These are phyloP conservation scores for Alsophila aescularia DNA, from an alignment of 2,888 invertebrate species.

Conservation along the genomic window DNA sequence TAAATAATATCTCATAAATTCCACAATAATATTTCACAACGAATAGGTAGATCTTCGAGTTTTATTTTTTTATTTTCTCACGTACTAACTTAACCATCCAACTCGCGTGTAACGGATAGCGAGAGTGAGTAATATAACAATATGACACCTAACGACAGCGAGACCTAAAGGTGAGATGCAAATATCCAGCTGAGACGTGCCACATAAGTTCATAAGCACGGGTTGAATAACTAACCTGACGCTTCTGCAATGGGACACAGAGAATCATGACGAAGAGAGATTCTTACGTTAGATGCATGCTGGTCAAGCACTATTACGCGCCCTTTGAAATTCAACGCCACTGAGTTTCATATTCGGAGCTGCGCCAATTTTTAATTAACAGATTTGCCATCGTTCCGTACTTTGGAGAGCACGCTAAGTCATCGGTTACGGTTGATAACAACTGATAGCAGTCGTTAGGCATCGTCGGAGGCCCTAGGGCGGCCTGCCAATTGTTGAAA, in stretches of 20 bases:
- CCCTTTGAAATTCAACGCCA: no score
- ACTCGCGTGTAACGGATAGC: constrained; percentile 33
- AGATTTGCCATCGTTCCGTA: no score
- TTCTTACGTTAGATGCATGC: no score
- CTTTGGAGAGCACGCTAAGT: no score
- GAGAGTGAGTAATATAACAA: constrained; percentile 60
- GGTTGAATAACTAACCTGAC: constrained; percentile 65
- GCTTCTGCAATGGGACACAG: constrained; percentile 50
- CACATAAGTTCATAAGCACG: constrained; percentile 63
- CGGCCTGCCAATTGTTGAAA: no score
- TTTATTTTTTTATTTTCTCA: constrained; percentile 23
- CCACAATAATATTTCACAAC: not conserved
- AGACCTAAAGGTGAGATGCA: constrained; percentile 75
- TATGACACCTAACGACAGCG: constrained; percentile 65
- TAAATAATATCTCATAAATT: not conserved
- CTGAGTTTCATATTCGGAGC: no score
- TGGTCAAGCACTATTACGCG: not conserved
- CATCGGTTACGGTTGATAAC: no score
- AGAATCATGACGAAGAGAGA: constrained; percentile 4
- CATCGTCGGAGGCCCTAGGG: no score
- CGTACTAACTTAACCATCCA: constrained; percentile 25
- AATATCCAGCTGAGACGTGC: constrained; percentile 72
- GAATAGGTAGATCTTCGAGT: not conserved
- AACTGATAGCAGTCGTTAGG: no score
- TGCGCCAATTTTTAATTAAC: no score